Evolutionary conservation across 2,113 vertebrate genomes (phyloP).

Genomic region (Agelaius phoeniceus): DNA sequence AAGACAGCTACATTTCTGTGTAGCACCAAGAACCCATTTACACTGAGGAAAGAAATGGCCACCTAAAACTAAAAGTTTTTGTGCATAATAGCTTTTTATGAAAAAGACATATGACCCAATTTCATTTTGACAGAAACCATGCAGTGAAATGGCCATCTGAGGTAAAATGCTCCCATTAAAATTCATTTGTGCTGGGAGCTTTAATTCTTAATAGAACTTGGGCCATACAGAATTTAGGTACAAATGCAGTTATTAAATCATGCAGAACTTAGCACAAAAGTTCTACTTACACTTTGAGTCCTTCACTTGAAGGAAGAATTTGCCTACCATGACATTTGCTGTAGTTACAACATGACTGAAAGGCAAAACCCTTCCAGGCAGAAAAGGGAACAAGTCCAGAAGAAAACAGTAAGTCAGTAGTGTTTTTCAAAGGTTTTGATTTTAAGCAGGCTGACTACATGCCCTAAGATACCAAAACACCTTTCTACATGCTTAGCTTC

Average conservation of each 20-base stretch:
- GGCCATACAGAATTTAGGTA: neutral
- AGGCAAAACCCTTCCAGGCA: neutral
- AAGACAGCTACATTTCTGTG: neutral
- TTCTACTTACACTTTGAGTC: neutral
- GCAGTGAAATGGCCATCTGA: neutral
- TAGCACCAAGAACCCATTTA: neutral
- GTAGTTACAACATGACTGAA: neutral
- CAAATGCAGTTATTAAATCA: neutral
- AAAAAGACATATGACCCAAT: neutral
- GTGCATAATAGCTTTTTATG: neutral
- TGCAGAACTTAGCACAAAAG: neutral
- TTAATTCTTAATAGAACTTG: slow-evolving; percentile 3
- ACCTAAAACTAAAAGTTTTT: neutral
- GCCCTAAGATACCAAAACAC: neutral
- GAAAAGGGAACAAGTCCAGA: neutral
- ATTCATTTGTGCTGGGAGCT: neutral
- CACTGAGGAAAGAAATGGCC: neutral
- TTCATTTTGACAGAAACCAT: neutral
- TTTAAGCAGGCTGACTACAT: neutral
- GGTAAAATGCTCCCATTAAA: neutral
- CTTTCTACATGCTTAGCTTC: neutral
- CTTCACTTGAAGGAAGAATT: neutral
- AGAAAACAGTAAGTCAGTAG: neutral
- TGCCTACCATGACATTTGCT: neutral
- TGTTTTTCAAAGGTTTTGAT: neutral